phyloP scores from a whole-genome alignment of 2,113 vertebrate species.

The Prietella phreatophila region DNA sequence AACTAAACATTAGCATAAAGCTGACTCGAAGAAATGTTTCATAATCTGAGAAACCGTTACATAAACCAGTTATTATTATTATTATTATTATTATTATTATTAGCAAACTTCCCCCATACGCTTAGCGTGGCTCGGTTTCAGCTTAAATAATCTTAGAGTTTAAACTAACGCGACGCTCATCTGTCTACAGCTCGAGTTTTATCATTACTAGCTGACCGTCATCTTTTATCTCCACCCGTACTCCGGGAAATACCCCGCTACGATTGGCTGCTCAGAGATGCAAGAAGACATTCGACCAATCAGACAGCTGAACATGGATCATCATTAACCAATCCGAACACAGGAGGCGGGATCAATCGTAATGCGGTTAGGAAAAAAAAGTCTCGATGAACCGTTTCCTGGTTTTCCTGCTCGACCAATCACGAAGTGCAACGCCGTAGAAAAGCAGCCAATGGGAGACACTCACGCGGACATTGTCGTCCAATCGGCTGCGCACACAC shows the following conservation, averaged over 20 bases:
- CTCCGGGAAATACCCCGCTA: background rate
- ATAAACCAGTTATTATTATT: background rate
- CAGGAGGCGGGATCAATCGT: background rate
- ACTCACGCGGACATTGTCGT: background rate
- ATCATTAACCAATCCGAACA: background rate
- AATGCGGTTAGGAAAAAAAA: background rate
- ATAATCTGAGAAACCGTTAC: no score
- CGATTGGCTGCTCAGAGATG: background rate
- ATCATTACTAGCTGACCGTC: background rate
- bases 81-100: background rate
- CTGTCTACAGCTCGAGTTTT: background rate
- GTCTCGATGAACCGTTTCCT: slow-evolving; percentile 58
- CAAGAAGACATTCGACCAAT: background rate
- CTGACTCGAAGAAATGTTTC: slow-evolving; percentile 22
- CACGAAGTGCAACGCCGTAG: background rate
- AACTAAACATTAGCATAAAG: slow-evolving; percentile 6
- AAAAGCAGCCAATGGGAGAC: slow-evolving; percentile 63
- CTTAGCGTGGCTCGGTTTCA: background rate
- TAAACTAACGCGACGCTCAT: background rate
- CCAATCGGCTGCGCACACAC: slow-evolving; percentile 74
- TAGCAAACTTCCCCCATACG: no score
- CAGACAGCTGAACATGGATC: background rate
- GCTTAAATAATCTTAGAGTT: background rate
- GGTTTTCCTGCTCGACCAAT: slow-evolving; percentile 62
- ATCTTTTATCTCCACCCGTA: background rate